Percentiles rank a stretch among this genome's conserved stretches.
Evolutionary conservation across 2,888 invertebrate genomes (phyloP).

Genomic region (Metacarcinus magister): DNA sequence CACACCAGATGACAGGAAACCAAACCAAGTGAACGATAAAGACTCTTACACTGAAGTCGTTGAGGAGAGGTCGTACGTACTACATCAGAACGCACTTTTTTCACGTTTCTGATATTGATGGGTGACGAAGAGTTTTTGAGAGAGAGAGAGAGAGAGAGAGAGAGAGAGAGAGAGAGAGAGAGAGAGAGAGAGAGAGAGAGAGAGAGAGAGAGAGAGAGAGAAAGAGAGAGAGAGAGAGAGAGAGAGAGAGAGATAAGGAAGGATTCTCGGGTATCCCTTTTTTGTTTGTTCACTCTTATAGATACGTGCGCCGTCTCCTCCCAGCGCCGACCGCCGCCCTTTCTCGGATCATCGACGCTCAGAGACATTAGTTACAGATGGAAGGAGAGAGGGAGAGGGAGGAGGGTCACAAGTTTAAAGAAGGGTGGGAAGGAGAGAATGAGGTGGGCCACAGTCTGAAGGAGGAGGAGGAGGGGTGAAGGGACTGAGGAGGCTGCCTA

Average conservation of each 20-base stretch:
- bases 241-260: neutral
- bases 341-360: neutral
- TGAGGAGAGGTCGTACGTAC: too few species aligned
- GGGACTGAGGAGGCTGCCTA: neutral
- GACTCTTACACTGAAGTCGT: too few species aligned
- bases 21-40: too few species aligned
- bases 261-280: neutral
- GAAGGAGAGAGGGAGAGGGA: constrained; percentile 11
- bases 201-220: neutral
- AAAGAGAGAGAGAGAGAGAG: neutral
- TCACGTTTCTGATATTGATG: too few species aligned
- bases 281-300: too few species aligned
- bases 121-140: neutral
- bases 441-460: neutral
- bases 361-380: neutral
- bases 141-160: neutral
- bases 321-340: neutral
- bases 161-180: too few species aligned
- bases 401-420: neutral
- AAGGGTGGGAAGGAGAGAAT: neutral
- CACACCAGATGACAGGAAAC: too few species aligned
- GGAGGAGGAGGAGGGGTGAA: neutral
- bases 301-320: neutral
- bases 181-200: too few species aligned
- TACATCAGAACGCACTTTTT: too few species aligned